phyloP scores from a whole-genome alignment of 2,888 invertebrate species.

The Lepidonotus clava region DNA sequence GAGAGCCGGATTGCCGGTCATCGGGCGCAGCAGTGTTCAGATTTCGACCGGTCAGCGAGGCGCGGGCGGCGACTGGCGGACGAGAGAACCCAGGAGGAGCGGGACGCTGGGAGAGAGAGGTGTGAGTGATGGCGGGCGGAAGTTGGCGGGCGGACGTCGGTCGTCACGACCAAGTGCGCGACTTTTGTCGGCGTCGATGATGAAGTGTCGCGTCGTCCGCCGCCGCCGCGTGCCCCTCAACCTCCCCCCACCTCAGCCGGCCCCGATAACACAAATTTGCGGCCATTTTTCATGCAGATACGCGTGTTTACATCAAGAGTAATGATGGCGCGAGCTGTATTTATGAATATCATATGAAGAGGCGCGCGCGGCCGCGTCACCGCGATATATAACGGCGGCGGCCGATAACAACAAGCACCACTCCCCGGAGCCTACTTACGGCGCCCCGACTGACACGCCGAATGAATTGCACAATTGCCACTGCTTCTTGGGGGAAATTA shows the following conservation, averaged over 20 bases:
- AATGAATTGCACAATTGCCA: conserved; percentile 44
- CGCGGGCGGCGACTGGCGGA: too few species aligned
- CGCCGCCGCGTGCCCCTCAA: background rate
- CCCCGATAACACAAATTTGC: conserved; percentile 41
- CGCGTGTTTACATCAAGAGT: conserved; percentile 29
- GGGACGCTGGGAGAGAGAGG: background rate
- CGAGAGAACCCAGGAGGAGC: too few species aligned
- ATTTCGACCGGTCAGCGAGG: too few species aligned
- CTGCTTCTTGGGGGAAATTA: conserved; percentile 36
- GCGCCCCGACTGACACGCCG: conserved; percentile 9
- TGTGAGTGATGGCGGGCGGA: conserved; percentile 41
- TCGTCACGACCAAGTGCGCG: conserved; percentile 42
- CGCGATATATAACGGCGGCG: conserved; percentile 20
- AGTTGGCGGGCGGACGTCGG: conserved; percentile 26
- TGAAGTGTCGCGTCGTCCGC: conserved; percentile 32
- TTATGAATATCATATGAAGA: conserved; percentile 46
- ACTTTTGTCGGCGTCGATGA: conserved; percentile 44
- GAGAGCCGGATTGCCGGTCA: too few species aligned
- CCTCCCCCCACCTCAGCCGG: too few species aligned
- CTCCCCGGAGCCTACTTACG: conserved; percentile 21
- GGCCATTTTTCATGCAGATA: conserved; percentile 36
- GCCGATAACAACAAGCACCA: background rate
- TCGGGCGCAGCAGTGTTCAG: too few species aligned
- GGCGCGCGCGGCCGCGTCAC: background rate
- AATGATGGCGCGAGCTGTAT: conserved; percentile 44